These are phyloP conservation scores for Bombus difficillimus DNA, from an alignment of 1,140 invertebrate species.

Conservation along the genomic window DNA sequence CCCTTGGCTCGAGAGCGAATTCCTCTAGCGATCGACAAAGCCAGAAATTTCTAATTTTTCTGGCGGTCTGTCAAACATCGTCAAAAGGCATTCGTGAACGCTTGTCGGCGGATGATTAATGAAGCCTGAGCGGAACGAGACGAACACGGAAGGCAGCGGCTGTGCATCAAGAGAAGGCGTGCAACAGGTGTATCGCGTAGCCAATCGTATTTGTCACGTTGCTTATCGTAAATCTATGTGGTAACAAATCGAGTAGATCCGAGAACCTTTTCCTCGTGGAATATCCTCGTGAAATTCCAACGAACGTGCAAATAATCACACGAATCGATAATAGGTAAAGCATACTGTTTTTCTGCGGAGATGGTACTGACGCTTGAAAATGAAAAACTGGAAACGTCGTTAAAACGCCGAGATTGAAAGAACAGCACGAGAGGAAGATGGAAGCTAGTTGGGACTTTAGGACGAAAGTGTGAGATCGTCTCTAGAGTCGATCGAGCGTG, in stretches of 20 bases:
- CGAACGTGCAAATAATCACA: neutral
- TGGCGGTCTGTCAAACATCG: neutral
- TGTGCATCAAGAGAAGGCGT: neutral
- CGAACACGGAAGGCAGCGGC: constrained; percentile 13
- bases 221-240: constrained; percentile 25
- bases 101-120: constrained; percentile 21
- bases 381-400: neutral
- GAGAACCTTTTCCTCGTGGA: neutral
- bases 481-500: neutral
- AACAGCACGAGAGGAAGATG: neutral
- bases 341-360: neutral
- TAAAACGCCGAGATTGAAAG: neutral
- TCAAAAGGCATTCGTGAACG: neutral
- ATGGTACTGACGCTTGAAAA: neutral
- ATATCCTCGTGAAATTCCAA: neutral
- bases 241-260: neutral
- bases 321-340: neutral
- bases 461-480: constrained; percentile 22
- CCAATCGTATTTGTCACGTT: constrained; percentile 28
- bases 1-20: neutral
- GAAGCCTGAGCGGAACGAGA: neutral
- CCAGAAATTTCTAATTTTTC: neutral
- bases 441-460: neutral
- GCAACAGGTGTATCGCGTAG: constrained; percentile 41
- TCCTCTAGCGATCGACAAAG: neutral